Percentiles rank a stretch among this genome's conserved stretches.
Evolutionary conservation across 2,888 invertebrate genomes (phyloP).

Genomic region (Hemistola chrysoprasaria): DNA sequence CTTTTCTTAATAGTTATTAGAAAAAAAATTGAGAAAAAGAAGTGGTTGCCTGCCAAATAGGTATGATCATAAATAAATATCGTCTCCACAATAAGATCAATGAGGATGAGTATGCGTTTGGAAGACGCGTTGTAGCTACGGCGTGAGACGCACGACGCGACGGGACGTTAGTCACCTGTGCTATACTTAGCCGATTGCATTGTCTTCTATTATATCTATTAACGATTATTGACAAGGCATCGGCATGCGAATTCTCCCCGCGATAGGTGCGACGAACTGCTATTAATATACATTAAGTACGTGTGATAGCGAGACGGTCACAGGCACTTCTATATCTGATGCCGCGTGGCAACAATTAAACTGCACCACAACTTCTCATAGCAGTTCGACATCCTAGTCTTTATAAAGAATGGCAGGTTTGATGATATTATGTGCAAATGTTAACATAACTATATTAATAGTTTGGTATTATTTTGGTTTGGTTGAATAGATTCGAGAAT

Average conservation of each 20-base stretch:
- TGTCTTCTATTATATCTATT: constrained; percentile 82
- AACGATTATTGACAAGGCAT: constrained; percentile 82
- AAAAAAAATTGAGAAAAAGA: constrained; percentile 47
- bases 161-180: constrained; percentile 69
- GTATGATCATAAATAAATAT: constrained; percentile 74
- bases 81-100: constrained; percentile 77
- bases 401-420: constrained; percentile 12
- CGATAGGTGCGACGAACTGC: constrained; percentile 79
- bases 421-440: constrained; percentile 29
- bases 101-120: constrained; percentile 63
- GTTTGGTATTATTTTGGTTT: no score
- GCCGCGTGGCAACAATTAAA: constrained; percentile 29
- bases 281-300: constrained; percentile 79
- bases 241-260: constrained; percentile 76
- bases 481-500: no score
- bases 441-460: no score
- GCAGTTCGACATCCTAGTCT: no score
- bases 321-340: constrained; percentile 54
- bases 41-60: constrained; percentile 66
- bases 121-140: constrained; percentile 37
- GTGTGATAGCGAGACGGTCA: constrained; percentile 55
- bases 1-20: constrained; percentile 25
- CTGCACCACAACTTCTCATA: constrained; percentile 19
- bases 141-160: constrained; percentile 41
- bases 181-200: constrained; percentile 80